Evolutionary conservation across 2,113 vertebrate genomes (phyloP).

Genomic region (Hippocampus zosterae): DNA sequence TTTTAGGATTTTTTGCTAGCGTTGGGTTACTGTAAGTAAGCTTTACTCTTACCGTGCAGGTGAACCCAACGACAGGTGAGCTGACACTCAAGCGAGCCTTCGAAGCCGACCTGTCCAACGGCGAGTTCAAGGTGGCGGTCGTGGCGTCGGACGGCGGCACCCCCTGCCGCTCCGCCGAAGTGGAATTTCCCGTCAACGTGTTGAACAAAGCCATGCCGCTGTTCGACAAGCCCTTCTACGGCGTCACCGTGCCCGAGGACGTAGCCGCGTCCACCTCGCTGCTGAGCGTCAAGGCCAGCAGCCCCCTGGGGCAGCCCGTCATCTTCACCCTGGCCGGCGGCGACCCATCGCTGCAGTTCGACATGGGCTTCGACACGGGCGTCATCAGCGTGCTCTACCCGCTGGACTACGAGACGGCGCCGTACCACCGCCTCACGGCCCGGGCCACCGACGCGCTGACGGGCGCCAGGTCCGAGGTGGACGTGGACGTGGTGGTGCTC

Average conservation of each 20-base stretch:
- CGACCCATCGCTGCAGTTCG: slow-evolving; percentile 85
- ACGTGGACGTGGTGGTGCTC: slow-evolving; percentile 84
- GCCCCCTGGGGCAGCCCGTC: slow-evolving; percentile 86
- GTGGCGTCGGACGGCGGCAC: slow-evolving; percentile 84
- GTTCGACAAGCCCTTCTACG: slow-evolving; percentile 93
- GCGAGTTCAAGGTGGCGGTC: slow-evolving; percentile 82
- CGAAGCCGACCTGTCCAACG: slow-evolving; percentile 84
- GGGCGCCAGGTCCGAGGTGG: slow-evolving; percentile 88
- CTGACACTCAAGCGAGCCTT: slow-evolving; percentile 84
- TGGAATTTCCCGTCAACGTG: slow-evolving; percentile 88
- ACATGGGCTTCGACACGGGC: slow-evolving; percentile 91
- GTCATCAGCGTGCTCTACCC: slow-evolving; percentile 83
- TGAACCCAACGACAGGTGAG: slow-evolving; percentile 80
- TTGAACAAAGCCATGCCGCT: slow-evolving; percentile 97
- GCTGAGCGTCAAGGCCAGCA: slow-evolving; percentile 87
- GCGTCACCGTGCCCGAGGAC: slow-evolving; percentile 83
- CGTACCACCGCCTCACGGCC: slow-evolving; percentile 82
- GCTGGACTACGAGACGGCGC: slow-evolving; percentile 83
- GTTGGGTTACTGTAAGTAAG: not conserved
- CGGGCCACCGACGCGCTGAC: slow-evolving; percentile 88
- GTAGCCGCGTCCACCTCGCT: slow-evolving; percentile 78
- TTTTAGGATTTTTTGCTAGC: too few relatives aligned
- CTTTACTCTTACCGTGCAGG: slow-evolving; percentile 34
- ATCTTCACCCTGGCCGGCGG: slow-evolving; percentile 90
- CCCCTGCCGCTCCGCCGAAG: slow-evolving; percentile 76